Conservation (phyloP, 2,888 invertebrate genomes). For the Gastrophysa polygoni region DNA sequence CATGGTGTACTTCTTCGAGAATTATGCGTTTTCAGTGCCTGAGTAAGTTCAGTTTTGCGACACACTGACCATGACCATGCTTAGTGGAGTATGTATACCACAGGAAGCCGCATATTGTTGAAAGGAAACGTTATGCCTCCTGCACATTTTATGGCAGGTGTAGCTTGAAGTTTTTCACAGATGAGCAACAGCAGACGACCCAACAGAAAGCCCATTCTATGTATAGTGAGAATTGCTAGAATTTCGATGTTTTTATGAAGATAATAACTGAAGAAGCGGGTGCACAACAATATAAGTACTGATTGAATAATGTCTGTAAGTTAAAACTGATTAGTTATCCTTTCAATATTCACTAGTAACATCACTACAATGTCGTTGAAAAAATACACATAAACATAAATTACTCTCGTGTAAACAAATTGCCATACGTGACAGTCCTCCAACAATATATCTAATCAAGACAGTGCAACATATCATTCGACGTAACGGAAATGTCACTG, state of each 20-base stretch:
- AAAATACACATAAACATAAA: not conserved
- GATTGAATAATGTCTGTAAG: no score
- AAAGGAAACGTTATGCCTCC: constrained; percentile 21
- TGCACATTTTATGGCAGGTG: constrained; percentile 11
- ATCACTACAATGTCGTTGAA: not conserved
- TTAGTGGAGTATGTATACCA: constrained; percentile 28
- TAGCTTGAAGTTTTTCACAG: not conserved
- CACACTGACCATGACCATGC: constrained; percentile 33
- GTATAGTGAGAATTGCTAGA: no score
- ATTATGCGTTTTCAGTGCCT: not conserved
- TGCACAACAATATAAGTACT: no score
- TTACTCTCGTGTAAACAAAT: no score
- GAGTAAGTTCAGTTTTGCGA: constrained; percentile 10
- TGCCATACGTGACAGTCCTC: not conserved
- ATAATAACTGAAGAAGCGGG: no score
- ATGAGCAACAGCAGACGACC: no score
- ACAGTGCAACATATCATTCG: not conserved
- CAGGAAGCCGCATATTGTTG: constrained; percentile 26
- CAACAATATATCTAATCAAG: not conserved
- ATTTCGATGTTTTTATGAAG: no score
- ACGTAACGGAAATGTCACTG: constrained; percentile 8
- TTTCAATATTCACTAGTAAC: not conserved
- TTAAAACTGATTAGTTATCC: no score
- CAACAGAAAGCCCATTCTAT: no score
- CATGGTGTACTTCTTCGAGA: no score